A percentile compares a stretch with the other conserved stretches of the same genome.
These are phyloP conservation scores for Nycticorax nycticorax DNA, from an alignment of 2,113 vertebrate species.

Conservation along the genomic window DNA sequence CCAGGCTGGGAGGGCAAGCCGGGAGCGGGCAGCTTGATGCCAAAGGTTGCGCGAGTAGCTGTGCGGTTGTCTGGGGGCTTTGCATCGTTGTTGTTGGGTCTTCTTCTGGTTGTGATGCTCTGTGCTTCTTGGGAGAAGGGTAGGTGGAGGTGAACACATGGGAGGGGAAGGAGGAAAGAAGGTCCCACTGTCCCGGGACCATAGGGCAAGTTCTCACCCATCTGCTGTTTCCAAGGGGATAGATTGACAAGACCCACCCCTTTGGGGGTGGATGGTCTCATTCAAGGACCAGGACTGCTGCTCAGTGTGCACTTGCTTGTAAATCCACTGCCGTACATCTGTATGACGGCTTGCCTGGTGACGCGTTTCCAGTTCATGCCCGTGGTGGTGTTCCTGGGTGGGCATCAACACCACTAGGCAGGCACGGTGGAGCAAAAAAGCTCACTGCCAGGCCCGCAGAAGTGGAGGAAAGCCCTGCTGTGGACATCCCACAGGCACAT, in stretches of 20 bases:
- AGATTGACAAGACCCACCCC: background rate
- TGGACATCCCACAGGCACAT: background rate
- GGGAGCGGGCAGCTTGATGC: background rate
- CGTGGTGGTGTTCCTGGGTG: background rate
- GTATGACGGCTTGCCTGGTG: background rate
- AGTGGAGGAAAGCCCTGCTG: background rate
- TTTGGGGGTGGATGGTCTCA: background rate
- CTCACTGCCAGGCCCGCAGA: background rate
- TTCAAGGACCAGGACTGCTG: background rate
- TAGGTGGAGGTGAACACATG: background rate
- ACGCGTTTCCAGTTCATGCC: background rate
- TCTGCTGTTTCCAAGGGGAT: background rate
- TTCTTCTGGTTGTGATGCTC: background rate
- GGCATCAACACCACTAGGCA: too few relatives aligned
- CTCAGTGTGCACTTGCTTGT: accelerated
- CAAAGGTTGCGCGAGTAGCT: background rate
- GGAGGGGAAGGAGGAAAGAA: background rate
- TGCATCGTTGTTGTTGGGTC: background rate
- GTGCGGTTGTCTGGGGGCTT: background rate
- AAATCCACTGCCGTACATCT: background rate
- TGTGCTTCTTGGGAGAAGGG: background rate
- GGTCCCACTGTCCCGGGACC: background rate
- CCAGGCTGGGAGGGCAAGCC: background rate
- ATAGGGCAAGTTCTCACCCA: background rate
- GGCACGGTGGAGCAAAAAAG: background rate